A percentile compares a stretch with the other conserved stretches of the same genome.
phyloP scores from a whole-genome alignment of 2,888 invertebrate genomes.

The Agrotis clavis region DNA sequence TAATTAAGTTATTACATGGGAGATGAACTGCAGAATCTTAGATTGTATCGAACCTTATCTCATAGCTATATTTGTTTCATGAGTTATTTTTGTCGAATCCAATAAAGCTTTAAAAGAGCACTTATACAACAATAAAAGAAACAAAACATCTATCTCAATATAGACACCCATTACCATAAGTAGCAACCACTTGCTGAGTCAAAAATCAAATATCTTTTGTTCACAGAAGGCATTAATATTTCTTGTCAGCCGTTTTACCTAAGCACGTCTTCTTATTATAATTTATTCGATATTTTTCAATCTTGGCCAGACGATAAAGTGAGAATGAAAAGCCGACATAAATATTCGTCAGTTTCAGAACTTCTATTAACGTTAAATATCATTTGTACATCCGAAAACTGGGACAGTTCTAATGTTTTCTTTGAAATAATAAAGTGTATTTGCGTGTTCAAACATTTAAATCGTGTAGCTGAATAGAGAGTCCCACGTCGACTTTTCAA shows the following conservation, averaged over 20 bases:
- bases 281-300: constrained; percentile 52
- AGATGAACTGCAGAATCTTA: background rate
- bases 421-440: constrained; percentile 67
- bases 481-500: constrained; percentile 71
- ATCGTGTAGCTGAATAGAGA: constrained; percentile 51
- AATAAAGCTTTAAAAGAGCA: background rate
- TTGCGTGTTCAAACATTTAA: constrained; percentile 68
- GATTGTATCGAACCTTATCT: background rate
- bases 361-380: constrained; percentile 33
- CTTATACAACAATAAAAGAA: background rate
- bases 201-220: constrained; percentile 48
- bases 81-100: no score
- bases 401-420: constrained; percentile 48
- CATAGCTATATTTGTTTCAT: no score
- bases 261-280: constrained; percentile 34
- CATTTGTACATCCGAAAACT: constrained; percentile 14
- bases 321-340: constrained; percentile 10
- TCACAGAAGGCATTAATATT: constrained; percentile 40
- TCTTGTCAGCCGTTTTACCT: constrained; percentile 28
- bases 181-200: constrained; percentile 29
- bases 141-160: constrained; percentile 11
- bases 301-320: constrained; percentile 30
- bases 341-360: constrained; percentile 30
- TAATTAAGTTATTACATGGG: background rate
- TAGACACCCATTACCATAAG: constrained; percentile 19